Evolutionary conservation across 2,113 vertebrate species (phyloP), one percentile per base, ranked within the genome.

Genomic region (Podiceps cristatus): DNA sequence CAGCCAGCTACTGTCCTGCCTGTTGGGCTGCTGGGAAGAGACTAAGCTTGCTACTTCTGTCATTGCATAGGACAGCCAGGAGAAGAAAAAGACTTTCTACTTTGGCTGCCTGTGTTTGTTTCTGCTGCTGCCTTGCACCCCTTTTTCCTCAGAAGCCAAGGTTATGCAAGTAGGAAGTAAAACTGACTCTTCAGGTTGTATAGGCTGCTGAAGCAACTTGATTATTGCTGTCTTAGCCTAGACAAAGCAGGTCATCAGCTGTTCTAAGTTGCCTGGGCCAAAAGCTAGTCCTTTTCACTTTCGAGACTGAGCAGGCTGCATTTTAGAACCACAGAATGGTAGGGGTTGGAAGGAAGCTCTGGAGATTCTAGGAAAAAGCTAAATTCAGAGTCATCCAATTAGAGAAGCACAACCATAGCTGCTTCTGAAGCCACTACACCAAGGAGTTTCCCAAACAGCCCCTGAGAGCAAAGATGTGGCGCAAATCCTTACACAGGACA

Each of bases 31-130:
- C 42, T 58, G 35, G 28, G 50, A 49, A 49, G 10, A 10, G 20
- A 19, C 35, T n/a, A 20, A 86, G 18, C 7, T n/a, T 75, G 13
- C 37, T 55, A 3, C 35, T 73, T 85, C 44, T 64, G 13, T 44
- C 7, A 0, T 49, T 64, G 35, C 0, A 0, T 37, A 31, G 66
- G 17, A 56, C 9, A 68, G 15, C 9, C 33, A n/a, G 35, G 8
- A 76, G 56, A 76, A 68, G 49, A 68, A 73, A 47, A 63, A 10
- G 18, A 33, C 24, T 29, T 29, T 5, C 11, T 92, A 3, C 11
- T 62, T 52, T 22, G 23, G 2, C 64, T 83, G 47, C 13, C 80
- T 9, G 3, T 40, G 8, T 45, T 84, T 69, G 9, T 49, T 94
- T 55, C 35, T 74, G 63, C 29, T 86, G 50, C 35, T 62, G 55